These are phyloP conservation scores for Oreochromis tanganicae DNA, from an alignment of 2,113 vertebrate species.

Conservation along the genomic window DNA sequence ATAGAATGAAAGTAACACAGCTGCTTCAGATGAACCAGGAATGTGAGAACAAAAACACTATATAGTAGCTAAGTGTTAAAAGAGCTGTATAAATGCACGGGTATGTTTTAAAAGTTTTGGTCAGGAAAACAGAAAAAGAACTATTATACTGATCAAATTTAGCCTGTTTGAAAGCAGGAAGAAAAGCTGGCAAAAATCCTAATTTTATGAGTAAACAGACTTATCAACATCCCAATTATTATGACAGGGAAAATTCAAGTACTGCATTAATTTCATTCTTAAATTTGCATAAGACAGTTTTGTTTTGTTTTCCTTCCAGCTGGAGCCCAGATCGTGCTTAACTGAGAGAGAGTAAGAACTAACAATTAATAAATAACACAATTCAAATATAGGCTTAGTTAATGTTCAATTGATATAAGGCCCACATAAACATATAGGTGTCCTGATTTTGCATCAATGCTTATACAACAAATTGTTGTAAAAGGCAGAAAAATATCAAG, in stretches of 20 bases:
- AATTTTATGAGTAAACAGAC: background rate
- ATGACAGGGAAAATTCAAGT: background rate
- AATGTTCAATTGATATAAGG: background rate
- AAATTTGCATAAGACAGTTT: background rate
- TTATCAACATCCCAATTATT: background rate
- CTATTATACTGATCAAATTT: background rate
- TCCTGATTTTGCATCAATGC: no score
- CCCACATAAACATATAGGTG: no score
- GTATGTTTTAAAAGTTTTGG: background rate
- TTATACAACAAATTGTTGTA: no score
- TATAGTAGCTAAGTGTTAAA: background rate
- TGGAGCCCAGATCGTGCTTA: accelerated
- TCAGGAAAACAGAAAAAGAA: background rate
- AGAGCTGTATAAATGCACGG: accelerated
- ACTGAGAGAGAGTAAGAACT: accelerated
- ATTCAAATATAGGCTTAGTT: background rate
- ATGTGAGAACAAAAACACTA: accelerated
- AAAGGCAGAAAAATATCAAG: no score
- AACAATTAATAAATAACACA: background rate
- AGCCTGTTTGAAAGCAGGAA: background rate
- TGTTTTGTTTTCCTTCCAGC: background rate
- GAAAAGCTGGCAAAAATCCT: background rate
- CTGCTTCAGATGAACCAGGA: background rate
- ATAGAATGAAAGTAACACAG: background rate
- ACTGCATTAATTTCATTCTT: accelerated